A percentile compares a stretch with the other conserved stretches of the same genome.
Conservation (phyloP, 2,888 invertebrate genomes). For the Imbricaverruca yamaguchii region DNA sequence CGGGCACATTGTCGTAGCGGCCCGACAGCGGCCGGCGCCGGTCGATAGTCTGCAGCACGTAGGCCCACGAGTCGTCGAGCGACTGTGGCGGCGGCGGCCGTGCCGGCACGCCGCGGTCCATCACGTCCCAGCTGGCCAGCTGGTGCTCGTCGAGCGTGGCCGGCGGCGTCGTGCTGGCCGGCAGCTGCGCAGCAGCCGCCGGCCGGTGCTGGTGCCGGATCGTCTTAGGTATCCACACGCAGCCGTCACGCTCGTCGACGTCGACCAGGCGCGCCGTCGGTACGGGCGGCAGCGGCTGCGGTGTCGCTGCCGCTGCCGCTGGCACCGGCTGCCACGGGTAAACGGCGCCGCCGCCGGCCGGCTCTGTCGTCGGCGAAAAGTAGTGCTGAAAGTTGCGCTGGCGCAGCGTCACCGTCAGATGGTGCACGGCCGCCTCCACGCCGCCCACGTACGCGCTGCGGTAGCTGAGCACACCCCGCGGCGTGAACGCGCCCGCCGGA, state of each 20-base stretch:
- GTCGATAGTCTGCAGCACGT: not conserved
- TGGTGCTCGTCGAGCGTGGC: constrained; percentile 10
- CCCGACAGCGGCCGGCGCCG: not conserved
- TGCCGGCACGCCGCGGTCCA: not conserved
- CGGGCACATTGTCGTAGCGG: constrained; percentile 1
- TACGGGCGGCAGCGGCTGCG: not conserved
- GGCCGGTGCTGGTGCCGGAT: not conserved
- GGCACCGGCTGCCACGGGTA: constrained; percentile 3
- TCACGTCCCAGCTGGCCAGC: constrained; percentile 18
- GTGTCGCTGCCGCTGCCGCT: not conserved
- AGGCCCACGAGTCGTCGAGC: constrained; percentile 17
- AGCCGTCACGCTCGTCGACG: not conserved
- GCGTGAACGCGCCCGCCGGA: not conserved
- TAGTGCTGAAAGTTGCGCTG: constrained; percentile 9
- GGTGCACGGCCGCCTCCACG: constrained; percentile 7
- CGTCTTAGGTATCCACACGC: constrained; percentile 4
- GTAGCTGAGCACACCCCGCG: not conserved
- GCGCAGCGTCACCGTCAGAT: not conserved
- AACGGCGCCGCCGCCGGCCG: not conserved
- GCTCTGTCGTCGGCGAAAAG: not conserved
- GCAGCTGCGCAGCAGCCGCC: not conserved
- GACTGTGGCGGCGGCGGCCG: not conserved
- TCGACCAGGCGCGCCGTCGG: constrained; percentile 8
- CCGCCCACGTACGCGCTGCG: not conserved
- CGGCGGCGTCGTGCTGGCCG: not conserved